Evolutionary conservation across 2,888 invertebrate genomes (phyloP).

Genomic region (Pyrochroa serraticornis): DNA sequence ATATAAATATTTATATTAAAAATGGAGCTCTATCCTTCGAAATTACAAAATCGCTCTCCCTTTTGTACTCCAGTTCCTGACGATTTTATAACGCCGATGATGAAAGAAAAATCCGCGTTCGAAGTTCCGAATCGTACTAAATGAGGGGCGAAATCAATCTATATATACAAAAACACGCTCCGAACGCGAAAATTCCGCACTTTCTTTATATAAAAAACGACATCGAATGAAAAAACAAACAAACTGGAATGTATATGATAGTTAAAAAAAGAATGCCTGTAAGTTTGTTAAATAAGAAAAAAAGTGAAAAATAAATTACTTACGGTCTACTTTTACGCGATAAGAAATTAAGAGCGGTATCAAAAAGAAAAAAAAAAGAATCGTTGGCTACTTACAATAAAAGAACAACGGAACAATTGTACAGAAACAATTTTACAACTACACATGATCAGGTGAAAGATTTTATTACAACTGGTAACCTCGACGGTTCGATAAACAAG

Average conservation of each 20-base stretch:
- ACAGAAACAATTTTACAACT: conserved; percentile 26
- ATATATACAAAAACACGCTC: conserved; percentile 29
- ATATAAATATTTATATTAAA: conserved; percentile 55
- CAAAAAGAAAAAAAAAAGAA: conserved; percentile 47
- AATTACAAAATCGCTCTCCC: conserved; percentile 49
- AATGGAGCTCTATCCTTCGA: conserved; percentile 51
- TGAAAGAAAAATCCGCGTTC: conserved; percentile 41
- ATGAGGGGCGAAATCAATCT: too few species aligned
- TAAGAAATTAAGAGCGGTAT: conserved; percentile 40
- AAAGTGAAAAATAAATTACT: conserved; percentile 49
- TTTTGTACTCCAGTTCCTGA: conserved; percentile 47
- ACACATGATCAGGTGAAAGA: conserved; percentile 20
- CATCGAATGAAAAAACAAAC: conserved; percentile 36
- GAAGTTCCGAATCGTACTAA: conserved; percentile 28
- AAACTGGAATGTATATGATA: conserved; percentile 50
- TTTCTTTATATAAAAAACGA: conserved; percentile 29
- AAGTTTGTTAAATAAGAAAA: conserved; percentile 39
- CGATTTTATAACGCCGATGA: conserved; percentile 50
- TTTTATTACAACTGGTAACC: conserved; percentile 41
- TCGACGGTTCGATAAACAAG: conserved; percentile 49
- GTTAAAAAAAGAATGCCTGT: conserved; percentile 43
- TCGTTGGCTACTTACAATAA: conserved; percentile 39
- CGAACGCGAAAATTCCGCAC: conserved; percentile 42
- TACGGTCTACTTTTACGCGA: conserved; percentile 30
- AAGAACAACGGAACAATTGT: conserved; percentile 39